A percentile compares a stretch with the other conserved stretches of the same genome.
These are phyloP conservation scores for Vulpes ferrilata DNA, from an alignment of 2,113 vertebrate species.

Conservation along the genomic window DNA sequence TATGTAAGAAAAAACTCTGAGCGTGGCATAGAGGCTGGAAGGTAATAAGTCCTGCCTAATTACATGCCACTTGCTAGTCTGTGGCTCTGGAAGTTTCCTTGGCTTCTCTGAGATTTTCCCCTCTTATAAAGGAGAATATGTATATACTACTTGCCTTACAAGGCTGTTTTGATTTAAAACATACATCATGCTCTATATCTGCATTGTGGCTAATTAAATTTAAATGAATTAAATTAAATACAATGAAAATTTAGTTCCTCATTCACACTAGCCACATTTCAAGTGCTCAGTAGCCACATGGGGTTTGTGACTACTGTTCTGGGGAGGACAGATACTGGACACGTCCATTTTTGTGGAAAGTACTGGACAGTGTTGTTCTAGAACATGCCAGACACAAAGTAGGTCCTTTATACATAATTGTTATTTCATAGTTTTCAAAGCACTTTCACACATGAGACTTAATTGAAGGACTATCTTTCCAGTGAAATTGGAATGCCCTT, in stretches of 20 bases:
- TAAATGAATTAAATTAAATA: slow-evolving; percentile 29
- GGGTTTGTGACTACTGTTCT: background rate
- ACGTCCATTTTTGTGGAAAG: background rate
- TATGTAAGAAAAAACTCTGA: background rate
- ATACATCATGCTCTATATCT: background rate
- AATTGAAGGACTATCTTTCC: background rate
- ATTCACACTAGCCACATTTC: background rate
- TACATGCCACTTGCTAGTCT: background rate
- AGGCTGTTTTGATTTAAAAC: background rate
- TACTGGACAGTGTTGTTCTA: background rate
- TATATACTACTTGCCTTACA: background rate
- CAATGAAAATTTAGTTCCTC: background rate
- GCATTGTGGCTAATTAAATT: background rate
- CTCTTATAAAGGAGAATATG: background rate
- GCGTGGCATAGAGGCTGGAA: background rate
- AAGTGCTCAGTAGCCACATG: background rate
- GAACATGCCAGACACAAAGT: background rate
- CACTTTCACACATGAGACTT: background rate
- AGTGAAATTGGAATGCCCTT: background rate
- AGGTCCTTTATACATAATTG: background rate
- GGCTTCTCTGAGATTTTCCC: background rate
- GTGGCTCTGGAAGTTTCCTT: background rate
- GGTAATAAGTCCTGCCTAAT: background rate
- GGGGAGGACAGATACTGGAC: background rate
- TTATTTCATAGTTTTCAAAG: background rate